Conservation (phyloP, 2,888 invertebrate species). For the Perdita meconis region DNA sequence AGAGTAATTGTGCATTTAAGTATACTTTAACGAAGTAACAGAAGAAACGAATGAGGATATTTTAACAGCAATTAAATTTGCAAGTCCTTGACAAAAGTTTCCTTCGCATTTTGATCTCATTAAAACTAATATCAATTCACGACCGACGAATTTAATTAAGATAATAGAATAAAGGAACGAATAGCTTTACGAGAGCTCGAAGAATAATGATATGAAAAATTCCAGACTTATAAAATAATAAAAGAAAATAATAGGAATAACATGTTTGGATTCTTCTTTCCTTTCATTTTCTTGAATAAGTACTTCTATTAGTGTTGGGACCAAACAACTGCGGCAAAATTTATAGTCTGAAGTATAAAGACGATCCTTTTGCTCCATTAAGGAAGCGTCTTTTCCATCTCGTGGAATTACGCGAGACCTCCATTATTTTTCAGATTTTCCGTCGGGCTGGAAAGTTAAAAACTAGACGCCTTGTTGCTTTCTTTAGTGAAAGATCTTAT, state of each 20-base stretch:
- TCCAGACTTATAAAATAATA: too few species aligned
- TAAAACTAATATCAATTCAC: too few species aligned
- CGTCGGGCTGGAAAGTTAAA: not conserved
- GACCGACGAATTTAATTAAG: too few species aligned
- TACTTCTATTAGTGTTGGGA: not conserved
- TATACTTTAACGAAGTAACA: not conserved
- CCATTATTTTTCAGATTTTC: conserved; percentile 7
- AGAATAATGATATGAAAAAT: too few species aligned
- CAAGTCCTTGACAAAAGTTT: not conserved
- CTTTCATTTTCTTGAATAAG: not conserved
- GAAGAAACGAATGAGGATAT: not conserved
- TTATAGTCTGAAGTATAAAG: not conserved
- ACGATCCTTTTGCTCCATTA: conserved; percentile 1
- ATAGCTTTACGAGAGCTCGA: too few species aligned
- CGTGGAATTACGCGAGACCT: not conserved
- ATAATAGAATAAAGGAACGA: too few species aligned
- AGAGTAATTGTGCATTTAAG: conserved; percentile 27
- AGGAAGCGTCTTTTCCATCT: not conserved
- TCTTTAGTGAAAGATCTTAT: conserved; percentile 29
- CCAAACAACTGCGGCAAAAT: not conserved
- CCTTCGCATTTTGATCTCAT: too few species aligned
- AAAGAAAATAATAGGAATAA: too few species aligned
- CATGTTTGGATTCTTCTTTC: too few species aligned
- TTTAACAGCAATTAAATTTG: not conserved
- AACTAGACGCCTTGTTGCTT: conserved; percentile 16